Percentiles rank a stretch among this genome's conserved stretches.
phyloP scores from a whole-genome alignment of 2,113 vertebrate species.

The Sander lucioperca region DNA sequence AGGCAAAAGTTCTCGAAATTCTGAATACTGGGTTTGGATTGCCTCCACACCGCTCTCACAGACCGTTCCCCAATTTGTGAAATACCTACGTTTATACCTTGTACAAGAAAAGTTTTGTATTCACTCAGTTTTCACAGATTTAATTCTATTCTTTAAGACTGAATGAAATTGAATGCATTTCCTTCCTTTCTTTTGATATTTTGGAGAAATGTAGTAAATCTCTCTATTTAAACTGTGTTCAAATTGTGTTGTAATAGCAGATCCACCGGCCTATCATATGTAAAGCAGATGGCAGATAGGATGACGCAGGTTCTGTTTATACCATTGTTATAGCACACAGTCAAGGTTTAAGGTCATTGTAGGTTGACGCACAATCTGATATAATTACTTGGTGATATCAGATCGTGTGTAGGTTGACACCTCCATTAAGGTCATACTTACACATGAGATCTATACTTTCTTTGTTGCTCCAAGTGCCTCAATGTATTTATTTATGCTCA shows the following conservation, averaged over 20 bases:
- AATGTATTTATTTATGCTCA: background rate
- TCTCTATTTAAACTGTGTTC: background rate
- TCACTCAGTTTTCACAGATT: background rate
- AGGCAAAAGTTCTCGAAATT: background rate
- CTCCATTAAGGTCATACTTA: background rate
- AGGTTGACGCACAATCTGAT: too few species aligned
- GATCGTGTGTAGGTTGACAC: background rate
- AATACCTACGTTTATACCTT: background rate
- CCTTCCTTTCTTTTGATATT: background rate
- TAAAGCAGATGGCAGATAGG: constrained; percentile 59
- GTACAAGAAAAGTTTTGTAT: background rate
- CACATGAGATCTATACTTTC: background rate
- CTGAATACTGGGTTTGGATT: too few species aligned
- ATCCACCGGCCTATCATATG: constrained; percentile 2
- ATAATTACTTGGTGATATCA: too few species aligned
- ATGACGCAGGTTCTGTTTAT: constrained; percentile 13
- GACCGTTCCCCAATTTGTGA: too few species aligned
- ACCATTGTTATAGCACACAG: background rate
- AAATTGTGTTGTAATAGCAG: background rate
- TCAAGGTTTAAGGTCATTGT: background rate
- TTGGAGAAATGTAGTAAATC: too few species aligned
- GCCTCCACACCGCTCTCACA: too few species aligned
- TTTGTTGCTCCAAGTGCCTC: too few species aligned
- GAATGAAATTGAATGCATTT: too few species aligned
- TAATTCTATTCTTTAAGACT: background rate